Evolutionary conservation across 64 coral and sea anemone genomes (phyloP).

Genomic region (Porites australiensis): DNA sequence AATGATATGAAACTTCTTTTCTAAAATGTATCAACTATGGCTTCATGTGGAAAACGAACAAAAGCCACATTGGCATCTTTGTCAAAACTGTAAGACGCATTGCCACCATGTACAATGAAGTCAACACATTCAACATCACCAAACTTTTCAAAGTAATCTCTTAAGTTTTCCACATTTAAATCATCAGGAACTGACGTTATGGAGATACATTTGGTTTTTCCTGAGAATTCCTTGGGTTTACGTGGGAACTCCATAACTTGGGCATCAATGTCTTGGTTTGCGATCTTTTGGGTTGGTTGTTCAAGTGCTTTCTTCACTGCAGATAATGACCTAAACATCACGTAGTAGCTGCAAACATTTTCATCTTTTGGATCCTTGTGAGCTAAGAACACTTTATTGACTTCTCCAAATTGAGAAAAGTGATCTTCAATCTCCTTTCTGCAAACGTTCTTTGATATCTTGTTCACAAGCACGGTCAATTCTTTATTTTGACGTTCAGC

Average conservation of each 20-base stretch:
- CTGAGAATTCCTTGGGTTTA: neutral
- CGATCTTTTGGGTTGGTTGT: neutral
- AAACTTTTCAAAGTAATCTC: neutral
- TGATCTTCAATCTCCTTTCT: neutral
- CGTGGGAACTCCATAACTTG: neutral
- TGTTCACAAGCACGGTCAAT: constrained; percentile 1
- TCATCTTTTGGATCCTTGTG: neutral
- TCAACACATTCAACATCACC: neutral
- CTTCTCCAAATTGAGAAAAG: constrained; percentile 27
- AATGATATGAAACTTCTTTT: neutral
- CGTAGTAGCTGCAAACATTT: neutral
- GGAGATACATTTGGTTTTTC: neutral
- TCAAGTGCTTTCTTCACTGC: neutral
- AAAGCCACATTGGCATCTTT: neutral
- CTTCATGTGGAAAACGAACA: neutral
- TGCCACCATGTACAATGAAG: constrained; percentile 1
- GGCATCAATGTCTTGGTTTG: constrained; percentile 1
- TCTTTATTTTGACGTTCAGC: neutral
- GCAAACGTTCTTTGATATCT: neutral
- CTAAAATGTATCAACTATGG: neutral
- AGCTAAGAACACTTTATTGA: constrained; percentile 2
- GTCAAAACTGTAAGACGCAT: neutral
- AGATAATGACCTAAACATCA: neutral
- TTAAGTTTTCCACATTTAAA: neutral
- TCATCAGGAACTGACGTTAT: neutral